Conservation (phyloP, 2,797 vertebrate genomes). For the Potorous gilbertii region DNA sequence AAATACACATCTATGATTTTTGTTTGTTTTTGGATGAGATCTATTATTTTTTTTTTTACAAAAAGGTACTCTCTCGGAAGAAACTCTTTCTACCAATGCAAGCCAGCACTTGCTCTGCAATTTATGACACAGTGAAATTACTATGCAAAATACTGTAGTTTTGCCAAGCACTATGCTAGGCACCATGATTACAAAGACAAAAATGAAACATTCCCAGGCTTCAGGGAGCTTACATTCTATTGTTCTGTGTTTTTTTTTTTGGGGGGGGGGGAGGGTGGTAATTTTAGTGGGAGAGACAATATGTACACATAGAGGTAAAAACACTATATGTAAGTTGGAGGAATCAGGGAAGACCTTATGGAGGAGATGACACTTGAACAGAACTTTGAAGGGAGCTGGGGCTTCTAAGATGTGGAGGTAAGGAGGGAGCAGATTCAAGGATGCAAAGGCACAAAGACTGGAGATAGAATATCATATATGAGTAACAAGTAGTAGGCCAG, state of each 20-base stretch:
- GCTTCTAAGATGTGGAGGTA: neutral
- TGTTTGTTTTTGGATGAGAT: neutral
- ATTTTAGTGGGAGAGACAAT: neutral
- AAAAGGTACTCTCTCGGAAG: neutral
- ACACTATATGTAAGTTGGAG: neutral
- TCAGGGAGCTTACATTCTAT: neutral
- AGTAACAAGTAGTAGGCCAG: neutral
- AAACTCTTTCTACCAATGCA: neutral
- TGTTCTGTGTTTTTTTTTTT: neutral
- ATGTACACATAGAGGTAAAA: neutral
- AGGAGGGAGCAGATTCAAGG: neutral
- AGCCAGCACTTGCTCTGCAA: neutral
- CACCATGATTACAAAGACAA: neutral
- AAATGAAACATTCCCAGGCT: neutral
- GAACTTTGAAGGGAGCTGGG: neutral
- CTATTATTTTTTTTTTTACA: neutral
- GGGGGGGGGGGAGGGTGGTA: too few relatives aligned
- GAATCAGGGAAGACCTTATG: neutral
- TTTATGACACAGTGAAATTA: neutral
- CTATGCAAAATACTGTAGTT: neutral
- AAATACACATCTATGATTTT: neutral
- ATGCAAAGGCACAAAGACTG: neutral
- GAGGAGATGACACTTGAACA: neutral
- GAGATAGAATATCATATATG: neutral
- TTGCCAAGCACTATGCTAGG: neutral